Percentiles rank a stretch among this genome's conserved stretches.
phyloP scores from a whole-genome alignment of 2,113 vertebrate species.

The Strigops habroptila region DNA sequence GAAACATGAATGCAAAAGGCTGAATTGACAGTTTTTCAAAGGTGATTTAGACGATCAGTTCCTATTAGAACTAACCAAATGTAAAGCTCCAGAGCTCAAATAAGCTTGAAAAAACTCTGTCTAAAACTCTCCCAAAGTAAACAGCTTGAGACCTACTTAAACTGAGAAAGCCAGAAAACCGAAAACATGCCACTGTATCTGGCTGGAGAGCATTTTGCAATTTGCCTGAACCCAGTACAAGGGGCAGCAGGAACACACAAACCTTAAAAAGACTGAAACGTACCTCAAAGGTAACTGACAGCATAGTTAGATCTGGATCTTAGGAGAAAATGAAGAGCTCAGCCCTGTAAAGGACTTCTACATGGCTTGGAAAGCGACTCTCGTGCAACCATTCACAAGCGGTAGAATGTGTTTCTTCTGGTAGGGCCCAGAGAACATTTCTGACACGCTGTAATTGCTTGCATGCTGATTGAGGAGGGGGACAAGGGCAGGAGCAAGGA shows the following conservation, averaged over 20 bases:
- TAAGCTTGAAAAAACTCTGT: background rate
- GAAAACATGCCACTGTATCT: background rate
- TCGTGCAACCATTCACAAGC: background rate
- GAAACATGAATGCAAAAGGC: background rate
- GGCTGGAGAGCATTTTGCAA: background rate
- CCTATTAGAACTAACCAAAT: background rate
- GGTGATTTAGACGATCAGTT: accelerated
- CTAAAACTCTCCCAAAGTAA: conserved; percentile 2
- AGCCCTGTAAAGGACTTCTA: background rate
- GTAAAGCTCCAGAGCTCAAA: background rate
- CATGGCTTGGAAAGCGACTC: accelerated
- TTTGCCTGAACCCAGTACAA: background rate
- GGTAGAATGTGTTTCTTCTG: background rate
- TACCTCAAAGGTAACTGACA: background rate
- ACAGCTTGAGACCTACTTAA: background rate
- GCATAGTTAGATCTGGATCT: background rate
- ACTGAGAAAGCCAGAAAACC: background rate
- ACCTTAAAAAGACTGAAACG: background rate
- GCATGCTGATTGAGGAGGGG: background rate
- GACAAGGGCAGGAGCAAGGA: background rate
- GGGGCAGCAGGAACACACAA: background rate
- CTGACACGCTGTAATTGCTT: background rate
- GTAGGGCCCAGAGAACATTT: background rate
- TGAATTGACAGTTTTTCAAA: background rate
- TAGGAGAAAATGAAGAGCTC: background rate